Base-by-base conservation (phyloP, 2,888 invertebrate genomes). In the Germaria angustata region DNA sequence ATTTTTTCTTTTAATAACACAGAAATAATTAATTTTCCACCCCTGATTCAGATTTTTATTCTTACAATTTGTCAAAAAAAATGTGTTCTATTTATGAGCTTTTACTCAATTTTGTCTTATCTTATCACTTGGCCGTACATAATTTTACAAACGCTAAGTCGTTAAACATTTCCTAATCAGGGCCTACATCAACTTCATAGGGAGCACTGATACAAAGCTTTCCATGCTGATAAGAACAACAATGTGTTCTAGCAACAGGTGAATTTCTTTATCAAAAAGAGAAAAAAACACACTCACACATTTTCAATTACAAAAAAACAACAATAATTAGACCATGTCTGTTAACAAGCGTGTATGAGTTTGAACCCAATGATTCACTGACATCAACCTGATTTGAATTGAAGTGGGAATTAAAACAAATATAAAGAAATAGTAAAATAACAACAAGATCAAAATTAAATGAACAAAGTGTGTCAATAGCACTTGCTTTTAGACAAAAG, bases 391-490 rank as follows among this genome's bases (percentile, higher is more conserved):
- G 39, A 51, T 39, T 59, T 57, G 22, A 59, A 65, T 11, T 15
- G 28, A 41, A 68, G 22, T 39, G 39, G 36, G 49, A 51, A 39
- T 49, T 1, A 41, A 61, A 49, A 46, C 22, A 51, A 59, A 59
- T 44, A 53, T 34, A 69, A 61, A 61, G n/a, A 36, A 69, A 77
- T 3, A 24, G 28, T 17, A n/a, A n/a, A 77, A 66, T 17, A 49
- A 57, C 13, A 75, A 73, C 24, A 51, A 66, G 17, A 53, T 22
- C 22, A 34, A 65, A 80, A 55, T 34, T 2, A 46, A 73, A 41
- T 41, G 53, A 66, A 44, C 53, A 66, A n/a, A 83, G 53, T 80
- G 61, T 81, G 81, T 80, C 71, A 83, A 71, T 61, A 55, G 44
- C 69, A 75, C 68, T 75, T 61, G 59, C n/a, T n/a, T 69, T 72